Percentiles rank a stretch among this genome's conserved stretches.
Evolutionary conservation across 2,888 invertebrate species (phyloP).

Genomic region (Cybosia mesomella): DNA sequence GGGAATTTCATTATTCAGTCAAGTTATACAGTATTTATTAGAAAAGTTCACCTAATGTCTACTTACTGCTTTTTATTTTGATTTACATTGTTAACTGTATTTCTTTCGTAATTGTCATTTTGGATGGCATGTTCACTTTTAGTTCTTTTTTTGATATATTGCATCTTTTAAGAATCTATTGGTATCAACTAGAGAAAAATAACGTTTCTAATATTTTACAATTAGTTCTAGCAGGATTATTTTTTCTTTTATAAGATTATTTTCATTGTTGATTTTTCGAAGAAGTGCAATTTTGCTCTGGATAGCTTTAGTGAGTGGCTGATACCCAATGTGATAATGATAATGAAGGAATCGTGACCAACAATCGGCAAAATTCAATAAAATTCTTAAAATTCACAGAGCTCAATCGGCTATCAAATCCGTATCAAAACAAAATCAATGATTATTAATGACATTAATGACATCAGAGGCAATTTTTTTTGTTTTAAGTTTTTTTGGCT

Average conservation of each 20-base stretch:
- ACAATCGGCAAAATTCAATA: too few species aligned
- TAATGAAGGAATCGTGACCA: not conserved
- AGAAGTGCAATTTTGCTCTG: not conserved
- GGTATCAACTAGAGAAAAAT: conserved; percentile 7
- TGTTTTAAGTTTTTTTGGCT: too few species aligned
- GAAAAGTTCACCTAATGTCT: not conserved
- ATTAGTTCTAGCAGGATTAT: not conserved
- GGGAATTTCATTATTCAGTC: not conserved
- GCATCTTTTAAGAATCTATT: conserved; percentile 50
- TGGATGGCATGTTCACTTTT: conserved; percentile 45
- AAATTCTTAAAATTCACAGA: too few species aligned
- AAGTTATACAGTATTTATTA: not conserved
- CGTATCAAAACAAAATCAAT: too few species aligned
- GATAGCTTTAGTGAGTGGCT: not conserved
- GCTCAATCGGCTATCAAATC: too few species aligned
- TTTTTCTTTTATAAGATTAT: too few species aligned
- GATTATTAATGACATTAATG: too few species aligned
- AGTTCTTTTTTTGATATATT: conserved; percentile 62
- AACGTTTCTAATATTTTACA: not conserved
- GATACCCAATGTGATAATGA: not conserved
- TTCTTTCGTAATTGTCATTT: conserved; percentile 39
- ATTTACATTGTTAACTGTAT: conserved; percentile 30
- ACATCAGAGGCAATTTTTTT: too few species aligned
- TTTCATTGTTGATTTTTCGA: not conserved
- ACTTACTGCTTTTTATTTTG: conserved; percentile 48